Evolutionary conservation across 92 coral and sea anemone genomes (phyloP), one percentile per base, ranked within the genome.

Genomic region (Meandrina meandrites): DNA sequence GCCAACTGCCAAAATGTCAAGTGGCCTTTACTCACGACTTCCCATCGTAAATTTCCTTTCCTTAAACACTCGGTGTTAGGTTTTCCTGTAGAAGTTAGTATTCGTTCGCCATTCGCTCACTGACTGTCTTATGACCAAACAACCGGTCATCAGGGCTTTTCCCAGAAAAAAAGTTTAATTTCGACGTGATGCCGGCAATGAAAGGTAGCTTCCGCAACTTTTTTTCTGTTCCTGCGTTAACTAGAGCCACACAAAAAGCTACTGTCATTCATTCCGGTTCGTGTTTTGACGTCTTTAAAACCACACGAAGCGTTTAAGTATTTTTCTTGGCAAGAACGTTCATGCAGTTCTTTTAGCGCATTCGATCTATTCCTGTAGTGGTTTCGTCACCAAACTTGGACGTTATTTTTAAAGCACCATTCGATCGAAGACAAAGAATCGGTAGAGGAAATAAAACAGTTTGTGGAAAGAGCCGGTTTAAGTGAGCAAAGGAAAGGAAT

Each of bases 1-100:
- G 37, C 28, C 24, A 10, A 54, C n/a, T 47, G 86, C 48, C 78
- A 70, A 64, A 69, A 50, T 51, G 77, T 82, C 86, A 82, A 82
- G 86, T 30, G 67, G 78, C 21, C 17, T 28, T 37, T 3, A 32
- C 48, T 82, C 47, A 24, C 32, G 58, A 66, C 71, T 66, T 27
- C 34, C 71, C 71, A 30, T 48, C 53, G 15, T 27, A 28, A 64
- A 24, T 64, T 64, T n/a, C 69, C 69, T 8, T 64, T 64, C 31
- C 69, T 66, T 28, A 14, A 66, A 66, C 17, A 10, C 71, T 11
- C 5, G 18, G 34, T 66, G 34, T 66, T 66, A 12, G 17, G 71
- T 66, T 66, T 66, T 66, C 71, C 71, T 66, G 71, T 27, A 27
- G 71, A 66, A 66, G 34, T 12, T 35, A 27, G 34, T 5, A 48